These are phyloP conservation scores for Sitta carolinensis DNA, from an alignment of 2,797 vertebrate genomes.

Conservation along the genomic window DNA sequence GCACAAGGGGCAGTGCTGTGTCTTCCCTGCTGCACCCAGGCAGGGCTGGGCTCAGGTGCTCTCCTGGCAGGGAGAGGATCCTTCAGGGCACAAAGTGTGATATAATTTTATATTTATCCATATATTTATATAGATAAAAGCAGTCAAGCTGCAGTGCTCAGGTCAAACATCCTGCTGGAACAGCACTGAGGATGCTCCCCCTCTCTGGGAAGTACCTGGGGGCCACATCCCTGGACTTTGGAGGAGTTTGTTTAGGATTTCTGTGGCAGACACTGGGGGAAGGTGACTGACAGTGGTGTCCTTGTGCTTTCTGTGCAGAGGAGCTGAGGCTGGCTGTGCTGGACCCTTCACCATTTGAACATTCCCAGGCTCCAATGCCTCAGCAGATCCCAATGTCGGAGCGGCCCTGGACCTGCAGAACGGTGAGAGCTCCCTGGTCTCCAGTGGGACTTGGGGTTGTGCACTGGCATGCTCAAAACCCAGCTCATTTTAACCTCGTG, in stretches of 20 bases:
- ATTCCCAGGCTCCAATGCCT: not conserved
- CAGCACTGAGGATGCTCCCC: not conserved
- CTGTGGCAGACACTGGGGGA: not conserved
- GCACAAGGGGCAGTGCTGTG: fast-evolving
- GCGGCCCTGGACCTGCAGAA: not conserved
- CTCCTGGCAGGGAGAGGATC: not conserved
- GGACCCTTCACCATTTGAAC: not conserved
- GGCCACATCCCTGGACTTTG: fast-evolving
- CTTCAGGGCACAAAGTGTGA: not conserved
- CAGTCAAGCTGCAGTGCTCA: not conserved
- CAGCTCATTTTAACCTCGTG: not conserved
- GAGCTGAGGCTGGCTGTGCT: not conserved
- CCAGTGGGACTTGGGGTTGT: fast-evolving
- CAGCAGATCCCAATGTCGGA: slow-evolving; percentile 1
- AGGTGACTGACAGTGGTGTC: not conserved
- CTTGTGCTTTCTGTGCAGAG: slow-evolving; percentile 24
- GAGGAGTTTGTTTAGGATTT: not conserved
- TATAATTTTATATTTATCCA: not conserved
- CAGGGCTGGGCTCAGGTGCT: fast-evolving
- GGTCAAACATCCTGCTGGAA: not conserved
- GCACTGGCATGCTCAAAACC: fast-evolving
- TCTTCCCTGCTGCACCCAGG: not conserved
- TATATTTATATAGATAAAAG: not conserved
- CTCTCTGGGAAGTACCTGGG: not conserved
- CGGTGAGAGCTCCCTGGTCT: not conserved